Evolutionary conservation across 2,797 vertebrate species (phyloP).

Genomic region (Bovichtus diacanthus): DNA sequence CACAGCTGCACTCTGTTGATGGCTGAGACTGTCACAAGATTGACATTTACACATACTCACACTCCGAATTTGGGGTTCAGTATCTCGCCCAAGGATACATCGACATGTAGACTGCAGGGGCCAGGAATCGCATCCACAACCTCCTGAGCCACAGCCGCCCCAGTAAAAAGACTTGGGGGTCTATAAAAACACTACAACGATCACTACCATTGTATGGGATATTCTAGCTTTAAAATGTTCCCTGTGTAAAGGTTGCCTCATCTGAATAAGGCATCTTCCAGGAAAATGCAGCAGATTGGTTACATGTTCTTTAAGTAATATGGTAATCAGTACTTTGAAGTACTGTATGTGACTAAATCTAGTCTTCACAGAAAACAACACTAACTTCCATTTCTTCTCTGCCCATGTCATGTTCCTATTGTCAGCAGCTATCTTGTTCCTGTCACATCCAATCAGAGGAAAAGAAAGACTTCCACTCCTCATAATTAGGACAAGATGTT

Average conservation of each 20-base stretch:
- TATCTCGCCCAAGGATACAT: too few species aligned
- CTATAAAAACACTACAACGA: too few species aligned
- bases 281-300: not conserved
- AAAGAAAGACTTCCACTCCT: conserved; percentile 78
- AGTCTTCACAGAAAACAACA: conserved; percentile 10
- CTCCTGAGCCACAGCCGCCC: too few species aligned
- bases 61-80: too few species aligned
- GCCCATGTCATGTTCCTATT: conserved; percentile 28
- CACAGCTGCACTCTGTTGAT: too few species aligned
- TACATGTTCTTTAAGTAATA: not conserved
- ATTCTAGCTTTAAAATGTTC: not conserved
- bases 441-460: conserved; percentile 86
- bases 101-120: too few species aligned
- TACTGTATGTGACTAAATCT: not conserved
- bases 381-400: conserved; percentile 26
- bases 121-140: too few species aligned
- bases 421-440: conserved; percentile 75
- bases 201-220: not conserved
- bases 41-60: too few species aligned
- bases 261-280: not conserved
- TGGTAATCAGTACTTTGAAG: conserved; percentile 15
- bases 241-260: not conserved
- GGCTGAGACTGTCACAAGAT: too few species aligned
- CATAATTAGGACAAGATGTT: conserved; percentile 88
- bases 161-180: not conserved